These are phyloP conservation scores for Myrmecophaga tridactyla DNA, from an alignment of 2,113 vertebrate species.

Conservation along the genomic window DNA sequence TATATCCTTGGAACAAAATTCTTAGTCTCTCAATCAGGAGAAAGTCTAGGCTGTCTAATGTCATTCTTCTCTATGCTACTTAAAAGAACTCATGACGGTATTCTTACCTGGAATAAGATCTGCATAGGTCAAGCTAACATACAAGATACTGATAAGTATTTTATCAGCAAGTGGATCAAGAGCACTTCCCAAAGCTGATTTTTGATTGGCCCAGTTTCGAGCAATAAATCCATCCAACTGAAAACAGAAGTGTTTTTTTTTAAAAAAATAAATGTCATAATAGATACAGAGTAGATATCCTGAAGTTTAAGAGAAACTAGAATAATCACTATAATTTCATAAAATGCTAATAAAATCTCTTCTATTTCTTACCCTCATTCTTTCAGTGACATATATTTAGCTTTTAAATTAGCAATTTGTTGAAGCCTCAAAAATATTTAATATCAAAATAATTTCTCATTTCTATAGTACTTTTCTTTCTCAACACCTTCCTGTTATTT, in stretches of 20 bases:
- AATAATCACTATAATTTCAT: slow-evolving; percentile 54
- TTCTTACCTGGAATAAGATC: slow-evolving; percentile 96
- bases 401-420: slow-evolving; percentile 48
- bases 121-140: slow-evolving; percentile 94
- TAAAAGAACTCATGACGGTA: background rate
- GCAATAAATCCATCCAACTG: slow-evolving; percentile 98
- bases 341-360: slow-evolving; percentile 50
- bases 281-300: slow-evolving; percentile 57
- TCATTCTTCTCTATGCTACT: slow-evolving; percentile 23
- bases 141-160: slow-evolving; percentile 97
- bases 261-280: slow-evolving; percentile 58
- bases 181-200: slow-evolving; percentile 97
- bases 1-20: slow-evolving; percentile 41
- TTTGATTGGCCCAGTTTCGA: slow-evolving; percentile 96
- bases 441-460: slow-evolving; percentile 15
- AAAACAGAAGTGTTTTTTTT: slow-evolving; percentile 75
- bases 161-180: slow-evolving; percentile 98
- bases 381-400: background rate
- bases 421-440: background rate
- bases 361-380: slow-evolving; percentile 34
- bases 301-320: slow-evolving; percentile 62
- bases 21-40: slow-evolving; percentile 30
- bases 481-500: background rate
- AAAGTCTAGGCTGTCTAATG: slow-evolving; percentile 33
- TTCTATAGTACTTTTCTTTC: background rate